Conservation (phyloP, 2,797 vertebrate species). For the Varecia variegata region DNA sequence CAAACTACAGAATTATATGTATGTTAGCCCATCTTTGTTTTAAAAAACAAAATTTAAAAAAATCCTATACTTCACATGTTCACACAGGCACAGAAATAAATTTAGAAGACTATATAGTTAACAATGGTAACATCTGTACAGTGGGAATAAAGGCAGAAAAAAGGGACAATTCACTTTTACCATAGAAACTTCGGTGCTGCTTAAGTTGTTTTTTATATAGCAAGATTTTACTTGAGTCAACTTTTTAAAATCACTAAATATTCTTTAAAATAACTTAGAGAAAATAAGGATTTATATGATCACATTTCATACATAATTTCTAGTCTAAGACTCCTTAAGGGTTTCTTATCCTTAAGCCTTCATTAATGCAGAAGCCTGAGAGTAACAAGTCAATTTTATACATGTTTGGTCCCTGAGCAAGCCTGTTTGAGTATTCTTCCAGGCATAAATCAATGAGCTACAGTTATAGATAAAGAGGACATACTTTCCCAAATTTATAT, state of each 20-base stretch:
- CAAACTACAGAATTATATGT: neutral
- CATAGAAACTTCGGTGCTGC: neutral
- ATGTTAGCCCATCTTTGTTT: neutral
- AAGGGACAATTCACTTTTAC: neutral
- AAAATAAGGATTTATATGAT: neutral
- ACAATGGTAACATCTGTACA: neutral
- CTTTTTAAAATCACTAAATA: neutral
- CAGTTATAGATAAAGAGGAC: neutral
- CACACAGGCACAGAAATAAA: neutral
- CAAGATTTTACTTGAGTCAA: neutral
- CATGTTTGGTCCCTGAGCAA: neutral
- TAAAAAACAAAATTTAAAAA: neutral
- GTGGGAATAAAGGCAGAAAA: neutral
- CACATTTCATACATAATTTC: neutral
- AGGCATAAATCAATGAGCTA: neutral
- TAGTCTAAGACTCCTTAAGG: neutral
- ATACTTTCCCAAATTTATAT: neutral
- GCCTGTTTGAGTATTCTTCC: constrained; percentile 27
- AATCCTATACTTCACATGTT: neutral
- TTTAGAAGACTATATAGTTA: neutral
- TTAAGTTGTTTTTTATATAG: neutral
- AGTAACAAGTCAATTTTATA: neutral
- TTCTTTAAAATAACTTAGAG: constrained; percentile 11
- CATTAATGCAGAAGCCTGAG: neutral
- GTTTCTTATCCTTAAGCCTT: neutral